Percentiles rank a stretch among this genome's conserved stretches.
Evolutionary conservation across 2,797 vertebrate species (phyloP).

Genomic region (Orientallactaga sibirica): DNA sequence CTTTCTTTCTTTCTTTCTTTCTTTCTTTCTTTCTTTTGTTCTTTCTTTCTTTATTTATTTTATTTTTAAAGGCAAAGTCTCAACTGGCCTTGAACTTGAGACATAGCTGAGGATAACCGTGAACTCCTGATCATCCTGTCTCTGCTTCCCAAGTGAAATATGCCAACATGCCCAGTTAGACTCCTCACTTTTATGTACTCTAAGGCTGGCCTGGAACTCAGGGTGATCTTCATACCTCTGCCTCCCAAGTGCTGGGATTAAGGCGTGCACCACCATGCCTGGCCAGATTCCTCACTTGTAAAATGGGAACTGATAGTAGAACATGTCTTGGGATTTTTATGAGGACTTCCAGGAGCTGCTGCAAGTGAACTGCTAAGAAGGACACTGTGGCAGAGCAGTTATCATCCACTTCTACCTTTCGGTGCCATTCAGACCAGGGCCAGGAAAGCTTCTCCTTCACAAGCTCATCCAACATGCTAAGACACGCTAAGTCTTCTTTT

Average conservation of each 20-base stretch:
- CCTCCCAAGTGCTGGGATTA: neutral
- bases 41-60: neutral
- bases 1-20: too few relatives aligned
- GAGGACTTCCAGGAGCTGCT: neutral
- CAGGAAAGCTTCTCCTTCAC: neutral
- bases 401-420: neutral
- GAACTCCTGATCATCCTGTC: neutral
- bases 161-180: too few relatives aligned
- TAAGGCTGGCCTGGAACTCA: too few relatives aligned
- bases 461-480: neutral
- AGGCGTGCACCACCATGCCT: neutral
- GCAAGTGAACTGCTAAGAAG: neutral
- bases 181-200: too few relatives aligned
- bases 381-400: accelerated
- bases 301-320: neutral
- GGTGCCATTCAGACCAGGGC: neutral
- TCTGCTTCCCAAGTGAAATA: neutral
- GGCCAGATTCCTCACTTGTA: neutral
- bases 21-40: neutral
- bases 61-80: neutral
- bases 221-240: neutral
- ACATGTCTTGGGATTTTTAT: neutral
- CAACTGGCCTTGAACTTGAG: neutral
- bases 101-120: neutral
- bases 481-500: neutral